phyloP scores from a whole-genome alignment of 2,113 vertebrate genomes.

The Platysternon megacephalum region DNA sequence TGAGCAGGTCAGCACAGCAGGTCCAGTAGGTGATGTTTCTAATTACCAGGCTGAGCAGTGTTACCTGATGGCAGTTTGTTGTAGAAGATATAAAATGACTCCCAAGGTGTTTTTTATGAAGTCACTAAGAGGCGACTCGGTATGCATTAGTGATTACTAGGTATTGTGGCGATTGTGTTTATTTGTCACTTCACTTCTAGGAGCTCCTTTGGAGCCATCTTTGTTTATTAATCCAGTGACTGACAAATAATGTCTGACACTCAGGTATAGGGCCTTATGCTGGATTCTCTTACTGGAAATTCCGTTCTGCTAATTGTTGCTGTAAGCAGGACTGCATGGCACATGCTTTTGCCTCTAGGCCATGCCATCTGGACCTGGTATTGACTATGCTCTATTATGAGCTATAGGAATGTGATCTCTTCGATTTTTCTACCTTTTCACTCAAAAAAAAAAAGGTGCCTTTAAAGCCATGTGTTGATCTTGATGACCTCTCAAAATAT shows the following conservation, averaged over 20 bases:
- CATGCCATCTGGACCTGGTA: conserved; percentile 4
- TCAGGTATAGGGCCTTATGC: background rate
- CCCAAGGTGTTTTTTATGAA: background rate
- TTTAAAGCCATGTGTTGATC: conserved; percentile 55
- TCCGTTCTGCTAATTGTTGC: conserved; percentile 7
- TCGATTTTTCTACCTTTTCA: conserved; percentile 24
- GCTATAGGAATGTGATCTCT: background rate
- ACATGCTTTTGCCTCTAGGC: conserved; percentile 36
- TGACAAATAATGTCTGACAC: conserved; percentile 24
- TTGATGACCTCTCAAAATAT: conserved; percentile 56
- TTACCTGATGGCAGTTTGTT: background rate
- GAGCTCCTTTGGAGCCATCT: conserved; percentile 1
- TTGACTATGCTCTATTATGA: conserved; percentile 6
- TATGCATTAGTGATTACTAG: background rate
- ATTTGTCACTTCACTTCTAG: conserved; percentile 18
- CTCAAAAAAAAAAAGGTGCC: background rate
- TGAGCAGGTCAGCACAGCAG: background rate
- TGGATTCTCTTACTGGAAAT: background rate
- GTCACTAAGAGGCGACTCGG: background rate
- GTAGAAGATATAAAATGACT: background rate
- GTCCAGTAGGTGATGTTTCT: background rate
- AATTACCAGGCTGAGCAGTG: background rate
- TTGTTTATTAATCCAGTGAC: conserved; percentile 40
- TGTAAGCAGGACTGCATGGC: conserved; percentile 33
- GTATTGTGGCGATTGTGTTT: conserved; percentile 17